These are phyloP conservation scores for Saguinus midas DNA, from an alignment of 2,113 vertebrate genomes.

Conservation along the genomic window DNA sequence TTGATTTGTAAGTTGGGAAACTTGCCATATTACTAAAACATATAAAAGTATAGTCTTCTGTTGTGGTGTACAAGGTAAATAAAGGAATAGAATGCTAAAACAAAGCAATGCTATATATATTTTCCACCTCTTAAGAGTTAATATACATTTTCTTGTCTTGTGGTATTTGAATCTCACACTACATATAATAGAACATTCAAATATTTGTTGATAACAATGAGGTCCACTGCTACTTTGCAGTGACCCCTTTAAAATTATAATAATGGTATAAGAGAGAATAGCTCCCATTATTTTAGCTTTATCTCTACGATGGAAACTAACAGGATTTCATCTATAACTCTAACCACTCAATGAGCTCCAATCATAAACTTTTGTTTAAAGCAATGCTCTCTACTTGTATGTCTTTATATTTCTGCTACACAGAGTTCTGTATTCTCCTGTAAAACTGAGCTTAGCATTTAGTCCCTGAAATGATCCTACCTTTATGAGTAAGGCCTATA, in stretches of 20 bases:
- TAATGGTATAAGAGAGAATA: background rate
- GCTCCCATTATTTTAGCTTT: background rate
- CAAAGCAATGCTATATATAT: background rate
- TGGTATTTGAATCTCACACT: background rate
- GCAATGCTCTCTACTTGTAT: background rate
- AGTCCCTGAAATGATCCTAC: background rate
- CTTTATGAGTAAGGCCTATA: background rate
- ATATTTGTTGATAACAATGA: slow-evolving; percentile 4
- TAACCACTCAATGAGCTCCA: background rate
- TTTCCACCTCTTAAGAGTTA: background rate
- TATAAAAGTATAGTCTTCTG: slow-evolving; percentile 9
- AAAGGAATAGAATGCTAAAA: background rate
- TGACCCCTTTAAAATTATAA: background rate
- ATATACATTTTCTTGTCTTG: background rate
- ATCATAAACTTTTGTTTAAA: background rate
- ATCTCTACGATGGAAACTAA: background rate
- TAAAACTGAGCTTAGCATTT: background rate
- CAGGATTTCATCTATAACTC: background rate
- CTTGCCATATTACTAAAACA: slow-evolving; percentile 29
- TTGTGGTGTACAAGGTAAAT: background rate
- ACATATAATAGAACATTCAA: background rate
- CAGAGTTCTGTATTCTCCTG: background rate
- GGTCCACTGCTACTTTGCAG: background rate
- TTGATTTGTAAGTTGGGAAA: slow-evolving; percentile 29
- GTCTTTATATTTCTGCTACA: background rate